These are phyloP conservation scores for Campoletis raptor DNA, from an alignment of 2,888 invertebrate species.

Conservation along the genomic window DNA sequence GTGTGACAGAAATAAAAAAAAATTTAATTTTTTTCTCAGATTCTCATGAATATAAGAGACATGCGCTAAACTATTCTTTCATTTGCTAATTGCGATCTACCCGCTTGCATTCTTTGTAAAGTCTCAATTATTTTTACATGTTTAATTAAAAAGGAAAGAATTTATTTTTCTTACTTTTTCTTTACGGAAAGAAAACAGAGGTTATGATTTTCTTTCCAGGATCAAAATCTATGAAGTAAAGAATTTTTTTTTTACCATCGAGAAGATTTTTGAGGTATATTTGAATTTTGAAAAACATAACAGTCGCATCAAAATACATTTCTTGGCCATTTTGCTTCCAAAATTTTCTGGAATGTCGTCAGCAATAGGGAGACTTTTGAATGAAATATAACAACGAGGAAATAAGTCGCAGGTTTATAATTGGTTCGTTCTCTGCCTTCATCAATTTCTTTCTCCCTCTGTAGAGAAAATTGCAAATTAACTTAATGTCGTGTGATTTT, in stretches of 20 bases:
- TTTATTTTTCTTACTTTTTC: background rate
- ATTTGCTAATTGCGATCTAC: background rate
- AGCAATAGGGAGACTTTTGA: background rate
- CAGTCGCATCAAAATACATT: background rate
- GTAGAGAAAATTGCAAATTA: constrained; percentile 10
- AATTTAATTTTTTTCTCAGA: background rate
- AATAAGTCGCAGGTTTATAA: background rate
- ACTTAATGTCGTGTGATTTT: constrained; percentile 9
- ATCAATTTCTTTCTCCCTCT: background rate
- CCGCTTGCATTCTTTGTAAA: background rate
- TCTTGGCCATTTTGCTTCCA: background rate
- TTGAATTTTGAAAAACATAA: background rate
- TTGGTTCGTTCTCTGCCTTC: constrained; percentile 9
- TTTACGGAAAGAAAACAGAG: background rate
- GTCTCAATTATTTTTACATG: background rate
- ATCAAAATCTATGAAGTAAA: background rate
- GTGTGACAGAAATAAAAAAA: background rate
- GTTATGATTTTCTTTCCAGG: background rate
- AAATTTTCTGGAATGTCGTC: background rate
- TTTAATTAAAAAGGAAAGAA: background rate
- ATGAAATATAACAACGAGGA: background rate
- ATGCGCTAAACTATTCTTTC: background rate
- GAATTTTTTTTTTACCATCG: too few relatives aligned
- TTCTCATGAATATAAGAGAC: background rate
- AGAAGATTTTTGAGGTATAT: background rate